Conservation (phyloP, 2,797 vertebrate species). For the Hypotaenidia okinawae region DNA sequence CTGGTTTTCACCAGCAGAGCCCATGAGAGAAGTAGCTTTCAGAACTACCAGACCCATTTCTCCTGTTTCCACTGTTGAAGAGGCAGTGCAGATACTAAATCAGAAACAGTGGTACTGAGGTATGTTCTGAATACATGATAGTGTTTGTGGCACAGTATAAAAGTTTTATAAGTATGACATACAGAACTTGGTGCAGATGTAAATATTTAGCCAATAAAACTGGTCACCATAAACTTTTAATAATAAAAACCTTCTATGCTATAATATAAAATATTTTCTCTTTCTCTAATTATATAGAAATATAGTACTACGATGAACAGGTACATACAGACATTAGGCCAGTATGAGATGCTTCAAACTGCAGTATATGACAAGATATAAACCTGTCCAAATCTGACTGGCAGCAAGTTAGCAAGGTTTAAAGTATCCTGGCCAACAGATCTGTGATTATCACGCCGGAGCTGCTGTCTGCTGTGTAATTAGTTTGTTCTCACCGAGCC, state of each 20-base stretch:
- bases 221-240: background rate
- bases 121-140: background rate
- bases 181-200: background rate
- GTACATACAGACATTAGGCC: background rate
- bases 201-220: background rate
- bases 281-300: background rate
- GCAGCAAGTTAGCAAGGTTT: background rate
- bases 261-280: background rate
- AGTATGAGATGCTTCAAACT: background rate
- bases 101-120: background rate
- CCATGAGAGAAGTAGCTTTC: background rate
- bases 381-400: background rate
- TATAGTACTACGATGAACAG: background rate
- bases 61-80: background rate
- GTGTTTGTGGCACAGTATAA: background rate
- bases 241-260: conserved; percentile 12
- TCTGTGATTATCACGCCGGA: background rate
- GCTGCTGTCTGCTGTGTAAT: background rate
- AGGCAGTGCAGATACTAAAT: background rate
- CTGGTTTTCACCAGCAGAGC: background rate
- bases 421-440: background rate
- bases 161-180: background rate
- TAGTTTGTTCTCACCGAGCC: background rate
- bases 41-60: background rate
- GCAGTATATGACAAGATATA: background rate